phyloP scores from a whole-genome alignment of 2,113 vertebrate genomes.

The Anoura caudifer region DNA sequence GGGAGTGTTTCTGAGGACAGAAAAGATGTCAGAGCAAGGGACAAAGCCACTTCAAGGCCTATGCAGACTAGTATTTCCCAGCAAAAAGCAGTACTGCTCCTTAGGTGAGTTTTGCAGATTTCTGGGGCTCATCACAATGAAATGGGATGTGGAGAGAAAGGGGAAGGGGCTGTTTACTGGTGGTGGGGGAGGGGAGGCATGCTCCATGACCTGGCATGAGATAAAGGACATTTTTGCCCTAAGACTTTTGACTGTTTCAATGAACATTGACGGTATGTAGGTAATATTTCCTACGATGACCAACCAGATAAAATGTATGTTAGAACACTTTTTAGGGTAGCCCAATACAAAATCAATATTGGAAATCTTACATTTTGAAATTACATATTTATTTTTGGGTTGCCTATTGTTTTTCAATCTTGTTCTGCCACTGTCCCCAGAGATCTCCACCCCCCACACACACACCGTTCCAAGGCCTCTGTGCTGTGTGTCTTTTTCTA shows the following conservation, averaged over 20 bases:
- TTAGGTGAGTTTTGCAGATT: neutral
- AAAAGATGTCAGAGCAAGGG: neutral
- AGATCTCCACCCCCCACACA: neutral
- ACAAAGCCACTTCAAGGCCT: neutral
- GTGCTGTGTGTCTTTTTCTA: neutral
- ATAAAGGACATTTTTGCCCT: neutral
- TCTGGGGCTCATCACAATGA: neutral
- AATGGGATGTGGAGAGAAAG: neutral
- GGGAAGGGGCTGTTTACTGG: neutral
- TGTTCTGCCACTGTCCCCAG: neutral
- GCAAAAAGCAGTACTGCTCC: neutral
- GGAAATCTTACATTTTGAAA: neutral
- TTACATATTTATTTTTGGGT: neutral
- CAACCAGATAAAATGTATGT: neutral
- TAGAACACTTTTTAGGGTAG: neutral
- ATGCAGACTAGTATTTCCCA: neutral
- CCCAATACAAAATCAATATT: neutral
- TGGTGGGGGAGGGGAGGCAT: neutral
- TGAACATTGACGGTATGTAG: neutral
- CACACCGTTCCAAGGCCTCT: neutral
- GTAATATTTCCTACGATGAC: neutral
- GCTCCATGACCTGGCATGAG: neutral
- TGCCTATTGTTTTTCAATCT: neutral
- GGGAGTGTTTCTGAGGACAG: conserved; percentile 84
- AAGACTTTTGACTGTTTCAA: neutral